Evolutionary conservation across 1,140 invertebrate genomes (phyloP).

Genomic region (Ceratina japonica): DNA sequence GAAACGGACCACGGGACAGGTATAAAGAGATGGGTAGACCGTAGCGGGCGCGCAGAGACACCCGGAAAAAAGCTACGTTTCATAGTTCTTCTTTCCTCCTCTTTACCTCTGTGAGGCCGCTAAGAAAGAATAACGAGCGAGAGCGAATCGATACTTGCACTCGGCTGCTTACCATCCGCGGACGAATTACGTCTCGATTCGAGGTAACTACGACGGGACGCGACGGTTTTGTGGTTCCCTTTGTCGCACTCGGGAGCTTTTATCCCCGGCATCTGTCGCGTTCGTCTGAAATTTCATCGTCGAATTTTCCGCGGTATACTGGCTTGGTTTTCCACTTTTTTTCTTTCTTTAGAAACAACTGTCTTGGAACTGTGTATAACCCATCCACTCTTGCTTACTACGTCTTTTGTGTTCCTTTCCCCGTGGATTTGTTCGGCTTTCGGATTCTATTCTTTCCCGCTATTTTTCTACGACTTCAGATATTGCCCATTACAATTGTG

Average conservation of each 20-base stretch:
- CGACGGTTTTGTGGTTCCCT: constrained; percentile 9
- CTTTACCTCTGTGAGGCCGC: too few relatives aligned
- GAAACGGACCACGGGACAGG: constrained; percentile 23
- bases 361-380: constrained; percentile 6
- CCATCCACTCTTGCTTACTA: background rate
- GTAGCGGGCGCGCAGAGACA: background rate
- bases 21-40: constrained; percentile 6
- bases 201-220: constrained; percentile 23
- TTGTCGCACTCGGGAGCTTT: constrained; percentile 12
- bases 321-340: too few relatives aligned
- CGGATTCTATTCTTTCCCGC: background rate
- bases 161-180: constrained; percentile 25
- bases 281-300: constrained; percentile 31
- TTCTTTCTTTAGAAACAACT: constrained; percentile 5
- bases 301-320: background rate
- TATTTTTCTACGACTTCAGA: background rate
- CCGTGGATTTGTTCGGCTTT: background rate
- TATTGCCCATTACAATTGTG: background rate
- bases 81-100: background rate
- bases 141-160: constrained; percentile 28
- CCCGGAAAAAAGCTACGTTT: background rate
- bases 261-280: constrained; percentile 15
- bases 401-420: background rate
- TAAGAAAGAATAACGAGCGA: constrained; percentile 9
- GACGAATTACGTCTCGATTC: constrained; percentile 26